phyloP scores from a whole-genome alignment of 2,113 vertebrate genomes.

The Grammomys dolichurus region DNA sequence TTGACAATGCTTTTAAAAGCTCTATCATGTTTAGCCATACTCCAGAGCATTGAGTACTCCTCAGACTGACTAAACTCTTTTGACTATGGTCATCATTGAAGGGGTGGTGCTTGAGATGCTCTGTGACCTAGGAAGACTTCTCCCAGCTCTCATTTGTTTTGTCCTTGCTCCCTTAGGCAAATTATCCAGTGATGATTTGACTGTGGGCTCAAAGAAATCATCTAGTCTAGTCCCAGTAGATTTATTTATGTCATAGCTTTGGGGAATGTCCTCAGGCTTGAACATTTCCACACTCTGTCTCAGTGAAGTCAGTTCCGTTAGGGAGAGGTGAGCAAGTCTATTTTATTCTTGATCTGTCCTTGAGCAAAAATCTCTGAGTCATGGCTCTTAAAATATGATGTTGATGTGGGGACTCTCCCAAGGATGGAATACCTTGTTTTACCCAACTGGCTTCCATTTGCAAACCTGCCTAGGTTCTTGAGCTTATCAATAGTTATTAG shows the following conservation, averaged over 20 bases:
- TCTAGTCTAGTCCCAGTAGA: not conserved
- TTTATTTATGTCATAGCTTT: not conserved
- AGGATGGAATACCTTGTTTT: not conserved
- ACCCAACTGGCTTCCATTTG: not conserved
- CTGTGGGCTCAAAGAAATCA: not conserved
- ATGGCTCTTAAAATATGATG: not conserved
- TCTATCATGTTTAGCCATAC: not conserved
- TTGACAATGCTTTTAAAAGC: not conserved
- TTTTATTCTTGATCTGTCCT: not conserved
- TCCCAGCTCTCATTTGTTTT: not conserved
- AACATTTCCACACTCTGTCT: not conserved
- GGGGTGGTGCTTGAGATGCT: not conserved
- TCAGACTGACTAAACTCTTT: not conserved
- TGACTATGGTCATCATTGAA: not conserved
- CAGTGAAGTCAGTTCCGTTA: not conserved
- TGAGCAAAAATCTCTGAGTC: slow-evolving; percentile 11
- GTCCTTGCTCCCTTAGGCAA: not conserved
- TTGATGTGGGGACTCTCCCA: not conserved
- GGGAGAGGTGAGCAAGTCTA: not conserved
- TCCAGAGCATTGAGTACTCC: not conserved
- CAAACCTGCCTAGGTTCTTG: not conserved
- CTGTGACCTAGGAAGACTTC: not conserved
- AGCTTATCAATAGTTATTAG: not conserved
- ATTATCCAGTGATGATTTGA: not conserved
- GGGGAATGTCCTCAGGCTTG: not conserved